Evolutionary conservation across 2,797 vertebrate genomes (phyloP).

Genomic region (Gymnothorax javanicus): DNA sequence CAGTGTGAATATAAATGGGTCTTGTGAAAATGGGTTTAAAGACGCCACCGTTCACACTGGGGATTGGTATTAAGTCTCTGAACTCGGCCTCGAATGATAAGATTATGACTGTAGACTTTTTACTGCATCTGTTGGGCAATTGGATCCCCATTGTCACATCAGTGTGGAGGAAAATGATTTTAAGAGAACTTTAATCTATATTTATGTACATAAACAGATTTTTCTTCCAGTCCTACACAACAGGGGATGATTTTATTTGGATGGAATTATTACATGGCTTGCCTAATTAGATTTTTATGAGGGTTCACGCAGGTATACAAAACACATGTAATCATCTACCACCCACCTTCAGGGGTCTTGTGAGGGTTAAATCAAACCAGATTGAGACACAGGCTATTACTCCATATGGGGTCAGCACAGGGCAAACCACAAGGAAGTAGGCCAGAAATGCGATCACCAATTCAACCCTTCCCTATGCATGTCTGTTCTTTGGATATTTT

Average conservation of each 20-base stretch:
- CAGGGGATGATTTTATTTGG: constrained; percentile 51
- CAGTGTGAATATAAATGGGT: constrained; percentile 65
- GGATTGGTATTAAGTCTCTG: constrained; percentile 16
- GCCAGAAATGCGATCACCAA: constrained; percentile 58
- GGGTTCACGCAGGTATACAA: constrained; percentile 54
- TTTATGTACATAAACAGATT: constrained; percentile 30
- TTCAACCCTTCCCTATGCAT: constrained; percentile 43
- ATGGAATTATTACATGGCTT: constrained; percentile 36
- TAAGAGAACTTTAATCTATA: constrained; percentile 31
- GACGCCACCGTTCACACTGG: constrained; percentile 45
- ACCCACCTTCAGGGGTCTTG: constrained; percentile 62
- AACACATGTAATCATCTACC: constrained; percentile 46
- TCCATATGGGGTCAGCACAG: constrained; percentile 63
- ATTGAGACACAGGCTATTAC: constrained; percentile 56
- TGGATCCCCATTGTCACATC: constrained; percentile 37
- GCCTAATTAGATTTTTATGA: constrained; percentile 61
- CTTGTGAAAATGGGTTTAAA: constrained; percentile 59
- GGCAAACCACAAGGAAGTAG: constrained; percentile 65
- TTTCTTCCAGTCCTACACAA: constrained; percentile 30
- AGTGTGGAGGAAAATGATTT: constrained; percentile 41
- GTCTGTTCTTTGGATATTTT: constrained; percentile 25
- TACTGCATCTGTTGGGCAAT: constrained; percentile 52
- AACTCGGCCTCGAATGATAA: constrained; percentile 44
- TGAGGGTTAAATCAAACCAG: constrained; percentile 63
- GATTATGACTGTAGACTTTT: constrained; percentile 50